Conservation (phyloP, 53 echinoderm and acorn worm species). For the Echinarachnius parma region DNA sequence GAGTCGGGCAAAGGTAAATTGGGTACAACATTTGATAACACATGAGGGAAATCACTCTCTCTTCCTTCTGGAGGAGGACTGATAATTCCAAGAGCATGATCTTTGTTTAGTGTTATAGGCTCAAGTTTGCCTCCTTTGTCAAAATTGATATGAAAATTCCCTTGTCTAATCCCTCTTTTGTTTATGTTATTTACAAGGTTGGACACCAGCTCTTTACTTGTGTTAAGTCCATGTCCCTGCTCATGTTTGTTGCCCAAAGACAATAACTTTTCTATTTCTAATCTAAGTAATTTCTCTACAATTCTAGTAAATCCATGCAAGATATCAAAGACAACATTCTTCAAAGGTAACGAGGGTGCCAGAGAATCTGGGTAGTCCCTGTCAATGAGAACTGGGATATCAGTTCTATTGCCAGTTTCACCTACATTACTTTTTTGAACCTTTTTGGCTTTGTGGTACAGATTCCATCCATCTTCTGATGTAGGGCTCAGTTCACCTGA, state of each 20-base stretch:
- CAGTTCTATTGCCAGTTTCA: constrained; percentile 43
- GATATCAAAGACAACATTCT: constrained; percentile 44
- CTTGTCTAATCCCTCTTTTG: constrained; percentile 53
- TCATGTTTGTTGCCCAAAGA: constrained; percentile 39
- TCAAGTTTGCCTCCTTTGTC: constrained; percentile 51
- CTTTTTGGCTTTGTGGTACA: constrained; percentile 2
- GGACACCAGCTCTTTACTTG: constrained; percentile 4
- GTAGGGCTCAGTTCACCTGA: constrained; percentile 13
- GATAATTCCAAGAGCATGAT: neutral
- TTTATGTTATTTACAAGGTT: constrained; percentile 46
- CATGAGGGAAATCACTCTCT: neutral
- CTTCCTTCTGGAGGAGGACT: neutral
- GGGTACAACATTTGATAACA: constrained; percentile 8
- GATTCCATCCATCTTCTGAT: constrained; percentile 9
- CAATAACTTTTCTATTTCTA: constrained; percentile 54
- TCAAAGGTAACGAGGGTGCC: constrained; percentile 48
- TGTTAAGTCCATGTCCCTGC: constrained; percentile 11
- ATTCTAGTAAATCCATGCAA: constrained; percentile 55
- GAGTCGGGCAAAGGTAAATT: neutral
- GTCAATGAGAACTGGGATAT: constrained; percentile 35
- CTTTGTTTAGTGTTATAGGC: constrained; percentile 22
- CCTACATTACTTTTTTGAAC: constrained; percentile 46
- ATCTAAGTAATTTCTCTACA: constrained; percentile 59
- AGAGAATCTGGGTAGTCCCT: constrained; percentile 44
- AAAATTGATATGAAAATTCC: constrained; percentile 60